Base-by-base conservation (phyloP, 2,113 vertebrate species). In the Macheiramphus alcinus region DNA sequence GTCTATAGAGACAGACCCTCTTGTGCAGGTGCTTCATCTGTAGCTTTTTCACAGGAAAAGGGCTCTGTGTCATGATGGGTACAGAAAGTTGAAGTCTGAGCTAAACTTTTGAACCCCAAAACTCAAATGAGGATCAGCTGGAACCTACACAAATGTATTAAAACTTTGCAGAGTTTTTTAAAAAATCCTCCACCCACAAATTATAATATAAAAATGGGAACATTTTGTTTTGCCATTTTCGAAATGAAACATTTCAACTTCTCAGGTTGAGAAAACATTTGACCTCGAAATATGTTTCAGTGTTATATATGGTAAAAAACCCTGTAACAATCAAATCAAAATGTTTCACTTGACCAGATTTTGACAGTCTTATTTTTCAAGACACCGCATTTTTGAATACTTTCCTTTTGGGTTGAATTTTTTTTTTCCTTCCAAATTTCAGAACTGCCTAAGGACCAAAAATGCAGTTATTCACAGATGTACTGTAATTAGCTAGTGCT, bases 401-500 rank as follows among this genome's bases (percentile, higher is more conserved):
- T 88, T 90, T 31, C 32, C 22, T 92, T 88, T 79, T 56, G 34
- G 32, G 43, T 6, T 76, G 31, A 31, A 10, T 53, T 53, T 76
- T 31, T 52, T 18, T 23, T 25, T 27, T 4, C 7, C 50, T 66
- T 84, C 76, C 53, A 32, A 43, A 71, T 81, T 94, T 65, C 87
- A 47, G 25, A 29, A 9, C 25, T 78, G 93, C 80, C 88, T 62
- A 26, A 95, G 74, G 88, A 91, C 67, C 59, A 56, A 47, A 22
- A n/a, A 31, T 65, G 59, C n/a, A 50, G 68, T 63, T 88, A 50
- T 59, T 94, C 93, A 68, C 83, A 67, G 89, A 94, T 81, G 78
- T 61, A 70, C 73, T 27, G 76, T 55, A 97, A 96, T 96, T 89
- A 96, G 83, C 83, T 78, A 29, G 83, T 91, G 80, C 82, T 86